These are phyloP conservation scores for Saccostrea echinata DNA, from an alignment of 1,140 invertebrate genomes.

Conservation along the genomic window DNA sequence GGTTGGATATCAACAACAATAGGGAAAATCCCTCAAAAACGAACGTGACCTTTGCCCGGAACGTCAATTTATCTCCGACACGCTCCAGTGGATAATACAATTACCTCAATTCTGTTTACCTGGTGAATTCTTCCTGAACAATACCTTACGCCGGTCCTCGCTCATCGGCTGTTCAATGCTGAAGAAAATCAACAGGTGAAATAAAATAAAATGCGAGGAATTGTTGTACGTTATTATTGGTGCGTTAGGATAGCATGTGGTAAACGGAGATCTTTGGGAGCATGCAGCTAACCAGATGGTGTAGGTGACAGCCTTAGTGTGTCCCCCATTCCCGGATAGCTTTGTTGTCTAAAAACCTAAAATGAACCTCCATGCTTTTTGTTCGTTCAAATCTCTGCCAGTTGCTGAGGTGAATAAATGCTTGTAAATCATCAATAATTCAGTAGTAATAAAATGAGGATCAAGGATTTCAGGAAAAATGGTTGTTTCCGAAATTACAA, in stretches of 20 bases:
- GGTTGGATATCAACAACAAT: background rate
- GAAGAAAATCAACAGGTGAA: slow-evolving; percentile 23
- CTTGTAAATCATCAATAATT: background rate
- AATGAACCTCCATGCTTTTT: background rate
- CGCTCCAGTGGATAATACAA: background rate
- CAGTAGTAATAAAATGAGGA: background rate
- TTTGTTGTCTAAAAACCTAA: background rate
- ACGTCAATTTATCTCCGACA: background rate
- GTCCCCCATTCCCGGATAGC: background rate
- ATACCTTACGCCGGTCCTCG: background rate
- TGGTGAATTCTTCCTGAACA: background rate
- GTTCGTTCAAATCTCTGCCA: background rate
- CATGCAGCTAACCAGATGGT: background rate
- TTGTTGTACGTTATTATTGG: background rate
- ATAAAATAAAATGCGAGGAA: background rate
- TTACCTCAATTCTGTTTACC: background rate
- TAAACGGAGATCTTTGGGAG: background rate
- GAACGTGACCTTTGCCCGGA: slow-evolving; percentile 2
- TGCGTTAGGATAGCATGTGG: background rate
- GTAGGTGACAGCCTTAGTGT: background rate
- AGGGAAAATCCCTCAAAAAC: background rate
- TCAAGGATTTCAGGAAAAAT: background rate
- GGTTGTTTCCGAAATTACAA: slow-evolving; percentile 1
- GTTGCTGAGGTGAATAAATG: background rate
- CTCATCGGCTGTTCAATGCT: slow-evolving; percentile 29